These are phyloP conservation scores for Lysiphlebus fabarum DNA, from an alignment of 1,140 invertebrate genomes.

Conservation along the genomic window DNA sequence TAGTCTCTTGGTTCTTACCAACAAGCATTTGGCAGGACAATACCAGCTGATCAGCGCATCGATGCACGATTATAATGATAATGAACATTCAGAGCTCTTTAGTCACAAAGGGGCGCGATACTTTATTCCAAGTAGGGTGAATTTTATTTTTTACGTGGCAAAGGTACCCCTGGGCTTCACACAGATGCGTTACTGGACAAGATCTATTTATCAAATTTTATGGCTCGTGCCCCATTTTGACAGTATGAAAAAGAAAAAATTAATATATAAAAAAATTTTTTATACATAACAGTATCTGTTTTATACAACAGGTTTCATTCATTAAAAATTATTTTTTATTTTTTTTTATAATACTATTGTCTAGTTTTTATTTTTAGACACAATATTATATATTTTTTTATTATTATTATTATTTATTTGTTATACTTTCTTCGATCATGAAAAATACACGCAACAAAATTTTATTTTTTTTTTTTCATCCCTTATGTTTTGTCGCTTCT, in stretches of 20 bases:
- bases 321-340: not conserved
- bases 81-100: slow-evolving; percentile 34
- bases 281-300: slow-evolving; percentile 37
- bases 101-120: slow-evolving; percentile 25
- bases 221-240: slow-evolving; percentile 21
- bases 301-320: slow-evolving; percentile 44
- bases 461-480: slow-evolving; percentile 8
- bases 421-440: slow-evolving; percentile 1
- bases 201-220: slow-evolving; percentile 45
- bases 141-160: slow-evolving; percentile 35
- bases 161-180: slow-evolving; percentile 29
- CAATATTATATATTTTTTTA: slow-evolving; percentile 1
- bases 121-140: slow-evolving; percentile 35
- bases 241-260: slow-evolving; percentile 20
- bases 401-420: slow-evolving; percentile 13
- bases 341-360: not conserved
- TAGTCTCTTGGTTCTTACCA: slow-evolving; percentile 2
- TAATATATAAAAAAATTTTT: slow-evolving; percentile 6
- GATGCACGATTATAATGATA: slow-evolving; percentile 53
- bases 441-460: not conserved
- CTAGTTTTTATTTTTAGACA: slow-evolving; percentile 16
- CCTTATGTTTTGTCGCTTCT: slow-evolving; percentile 35
- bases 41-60: slow-evolving; percentile 49
- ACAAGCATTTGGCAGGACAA: slow-evolving; percentile 52
- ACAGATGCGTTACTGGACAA: slow-evolving; percentile 42